These are phyloP conservation scores for Chinchilla lanigera DNA, from an alignment of 2,113 vertebrate species.

Conservation along the genomic window DNA sequence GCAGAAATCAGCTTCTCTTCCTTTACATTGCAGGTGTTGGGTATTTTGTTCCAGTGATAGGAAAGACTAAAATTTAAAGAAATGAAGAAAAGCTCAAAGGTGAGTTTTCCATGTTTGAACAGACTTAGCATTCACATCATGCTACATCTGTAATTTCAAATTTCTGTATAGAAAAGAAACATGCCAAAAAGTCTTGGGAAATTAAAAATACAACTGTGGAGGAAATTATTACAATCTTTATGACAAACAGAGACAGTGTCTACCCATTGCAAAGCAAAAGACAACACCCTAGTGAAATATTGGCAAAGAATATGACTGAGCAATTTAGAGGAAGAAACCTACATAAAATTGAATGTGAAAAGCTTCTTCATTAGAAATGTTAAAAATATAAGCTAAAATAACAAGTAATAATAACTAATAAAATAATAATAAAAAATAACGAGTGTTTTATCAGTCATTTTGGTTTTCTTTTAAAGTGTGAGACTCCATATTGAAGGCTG, in stretches of 20 bases:
- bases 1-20: background rate
- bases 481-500: background rate
- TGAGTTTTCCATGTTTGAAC: background rate
- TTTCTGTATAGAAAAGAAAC: background rate
- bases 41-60: background rate
- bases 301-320: background rate
- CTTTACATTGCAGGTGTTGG: background rate
- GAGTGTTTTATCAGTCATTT: background rate
- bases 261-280: background rate
- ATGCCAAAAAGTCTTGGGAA: background rate
- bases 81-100: background rate
- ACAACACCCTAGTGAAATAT: background rate
- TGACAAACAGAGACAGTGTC: background rate
- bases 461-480: background rate
- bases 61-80: background rate
- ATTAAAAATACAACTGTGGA: background rate
- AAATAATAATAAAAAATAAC: background rate
- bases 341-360: slow-evolving; percentile 3
- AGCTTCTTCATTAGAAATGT: slow-evolving; percentile 32
- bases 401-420: too few relatives aligned
- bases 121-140: background rate
- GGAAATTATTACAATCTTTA: background rate
- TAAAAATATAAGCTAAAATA: slow-evolving; percentile 21
- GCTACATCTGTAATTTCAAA: background rate
- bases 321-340: slow-evolving; percentile 16